Evolutionary conservation across 2,888 invertebrate genomes (phyloP), one percentile per base, ranked within the genome.

Genomic region (Metalampra italica): DNA sequence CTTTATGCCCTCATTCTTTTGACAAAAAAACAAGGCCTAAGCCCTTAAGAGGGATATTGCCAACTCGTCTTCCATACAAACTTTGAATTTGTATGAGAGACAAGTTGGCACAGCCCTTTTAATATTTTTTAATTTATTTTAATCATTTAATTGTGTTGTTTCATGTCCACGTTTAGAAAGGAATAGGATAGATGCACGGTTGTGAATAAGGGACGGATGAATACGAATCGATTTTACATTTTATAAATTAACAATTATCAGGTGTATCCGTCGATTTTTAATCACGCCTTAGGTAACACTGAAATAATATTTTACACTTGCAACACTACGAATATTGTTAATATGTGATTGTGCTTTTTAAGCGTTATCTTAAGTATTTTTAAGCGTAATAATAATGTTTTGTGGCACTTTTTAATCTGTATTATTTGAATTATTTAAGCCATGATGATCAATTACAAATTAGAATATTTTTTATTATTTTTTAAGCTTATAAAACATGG

Each of bases 261-360:
- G 46, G n/a, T 14, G 32, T 34, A 53, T 76, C 76, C 73, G 74
- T 76, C 75, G 68, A 68, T 68, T 71, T 64, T 48, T 32, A n/a
- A 13, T 39, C 39, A 39, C 39, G 15, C 9, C 4, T 13, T 13
- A 14, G 9, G n/a, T 12, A 71, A 71, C 74, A 77, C 66, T 63
- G 56, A 55, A 64, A 54, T 56, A 41, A 37, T 67, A 54, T 55
- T 71, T 62, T 66, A 68, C 68, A 71, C 64, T 65, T 56, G 66
- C 68, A 66, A 72, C 70, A 71, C 68, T 71, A 66, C 66, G 57
- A 65, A 63, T 62, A 61, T 66, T 60, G 53, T 62, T 56, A 50
- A 54, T 66, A 68, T 68, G 68, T 72, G 71, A 75, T 74, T 66
- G 75, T 76, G 78, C 78, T 80, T 79, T 49, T 68, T 67, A 65